Percentiles rank a stretch among this genome's conserved stretches.
Evolutionary conservation across 2,888 invertebrate species (phyloP).

Genomic region (Brachynemurus nebulosus): DNA sequence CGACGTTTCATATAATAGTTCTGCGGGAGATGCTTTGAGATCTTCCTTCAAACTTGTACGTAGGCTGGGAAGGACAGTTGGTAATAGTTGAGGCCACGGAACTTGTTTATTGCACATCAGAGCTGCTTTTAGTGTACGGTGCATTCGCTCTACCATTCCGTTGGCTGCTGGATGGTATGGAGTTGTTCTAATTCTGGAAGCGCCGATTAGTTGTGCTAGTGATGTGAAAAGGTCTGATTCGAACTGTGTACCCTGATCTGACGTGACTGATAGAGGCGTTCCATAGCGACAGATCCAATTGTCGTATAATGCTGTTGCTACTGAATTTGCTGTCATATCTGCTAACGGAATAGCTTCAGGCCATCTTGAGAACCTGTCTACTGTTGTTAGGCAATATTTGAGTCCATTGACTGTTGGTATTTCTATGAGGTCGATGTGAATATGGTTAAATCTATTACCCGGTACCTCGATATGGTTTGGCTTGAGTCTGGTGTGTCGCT

Average conservation of each 20-base stretch:
- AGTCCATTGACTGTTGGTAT: neutral
- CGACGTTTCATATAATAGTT: conserved; percentile 16
- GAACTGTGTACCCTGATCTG: conserved; percentile 10
- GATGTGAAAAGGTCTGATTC: conserved; percentile 1
- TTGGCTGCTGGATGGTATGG: conserved; percentile 7
- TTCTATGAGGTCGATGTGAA: too few species aligned
- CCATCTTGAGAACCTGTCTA: too few species aligned
- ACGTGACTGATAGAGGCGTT: conserved; percentile 5
- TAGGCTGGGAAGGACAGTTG: conserved; percentile 15
- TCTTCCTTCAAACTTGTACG: too few species aligned
- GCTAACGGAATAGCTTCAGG: conserved; percentile 4
- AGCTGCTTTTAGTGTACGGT: neutral
- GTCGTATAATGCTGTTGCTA: neutral
- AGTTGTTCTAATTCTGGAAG: neutral
- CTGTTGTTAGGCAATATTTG: conserved; percentile 6
- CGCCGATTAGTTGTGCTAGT: neutral
- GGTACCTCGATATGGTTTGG: neutral
- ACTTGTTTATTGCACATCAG: neutral
- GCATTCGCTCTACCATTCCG: conserved; percentile 7
- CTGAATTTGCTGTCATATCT: conserved; percentile 6
- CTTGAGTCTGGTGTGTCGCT: conserved; percentile 11
- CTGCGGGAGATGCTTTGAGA: conserved; percentile 15
- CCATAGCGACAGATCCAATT: conserved; percentile 5
- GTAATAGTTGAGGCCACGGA: conserved; percentile 19
- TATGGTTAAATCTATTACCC: too few species aligned